Evolutionary conservation across 2,797 vertebrate species (phyloP).

Genomic region (Amniataba percoides): DNA sequence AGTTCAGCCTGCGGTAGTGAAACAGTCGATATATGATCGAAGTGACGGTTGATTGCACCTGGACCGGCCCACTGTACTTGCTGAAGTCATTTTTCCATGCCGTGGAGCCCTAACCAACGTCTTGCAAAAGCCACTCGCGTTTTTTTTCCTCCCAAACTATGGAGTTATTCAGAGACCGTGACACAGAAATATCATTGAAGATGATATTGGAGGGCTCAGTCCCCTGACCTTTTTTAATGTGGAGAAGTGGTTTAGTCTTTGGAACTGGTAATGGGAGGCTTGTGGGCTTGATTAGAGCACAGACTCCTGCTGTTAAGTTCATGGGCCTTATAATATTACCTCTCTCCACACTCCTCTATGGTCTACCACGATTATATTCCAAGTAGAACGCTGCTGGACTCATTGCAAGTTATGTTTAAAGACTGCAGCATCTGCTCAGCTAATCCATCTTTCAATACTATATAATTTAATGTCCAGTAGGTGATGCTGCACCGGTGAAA

Average conservation of each 20-base stretch:
- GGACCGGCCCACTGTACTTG: conserved; percentile 47
- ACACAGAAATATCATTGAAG: conserved; percentile 57
- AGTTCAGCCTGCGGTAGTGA: conserved; percentile 53
- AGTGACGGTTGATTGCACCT: conserved; percentile 68
- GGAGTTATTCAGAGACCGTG: conserved; percentile 61
- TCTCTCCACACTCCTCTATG: conserved; percentile 44
- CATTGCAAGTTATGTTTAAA: conserved; percentile 53
- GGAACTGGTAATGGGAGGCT: conserved; percentile 58
- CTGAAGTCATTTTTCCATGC: conserved; percentile 75
- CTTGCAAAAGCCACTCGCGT: conserved; percentile 49
- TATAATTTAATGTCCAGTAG: conserved; percentile 54
- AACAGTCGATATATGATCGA: conserved; percentile 63
- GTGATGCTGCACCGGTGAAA: conserved; percentile 39
- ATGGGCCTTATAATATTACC: conserved; percentile 36
- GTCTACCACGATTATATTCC: conserved; percentile 37
- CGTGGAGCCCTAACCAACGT: conserved; percentile 59
- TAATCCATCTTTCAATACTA: conserved; percentile 54
- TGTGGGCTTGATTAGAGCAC: conserved; percentile 57
- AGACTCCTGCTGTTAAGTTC: conserved; percentile 51
- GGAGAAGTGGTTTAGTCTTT: conserved; percentile 62
- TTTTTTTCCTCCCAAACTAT: conserved; percentile 37
- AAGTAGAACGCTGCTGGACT: conserved; percentile 47
- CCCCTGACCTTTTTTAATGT: conserved; percentile 67
- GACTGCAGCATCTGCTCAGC: conserved; percentile 53
- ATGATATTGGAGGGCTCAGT: conserved; percentile 49